Evolutionary conservation across 1,140 invertebrate species (phyloP).

Genomic region (Triops cancriformis): DNA sequence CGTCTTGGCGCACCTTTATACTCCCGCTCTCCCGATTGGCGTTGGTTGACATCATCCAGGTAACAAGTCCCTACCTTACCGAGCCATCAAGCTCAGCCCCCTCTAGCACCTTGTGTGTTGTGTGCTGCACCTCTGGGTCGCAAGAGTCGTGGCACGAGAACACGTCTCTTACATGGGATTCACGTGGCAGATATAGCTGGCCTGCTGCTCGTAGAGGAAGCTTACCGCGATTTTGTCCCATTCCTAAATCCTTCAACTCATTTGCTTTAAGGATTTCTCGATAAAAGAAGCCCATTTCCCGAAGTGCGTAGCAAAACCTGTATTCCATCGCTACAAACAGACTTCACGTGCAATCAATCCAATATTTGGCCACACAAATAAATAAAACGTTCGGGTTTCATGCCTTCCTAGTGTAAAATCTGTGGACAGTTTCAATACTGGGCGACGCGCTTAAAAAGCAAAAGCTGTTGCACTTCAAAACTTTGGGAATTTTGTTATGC

Average conservation of each 20-base stretch:
- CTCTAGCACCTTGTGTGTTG: neutral
- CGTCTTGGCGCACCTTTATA: conserved; percentile 3
- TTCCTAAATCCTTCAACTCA: neutral
- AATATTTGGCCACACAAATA: no score
- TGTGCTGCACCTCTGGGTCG: conserved; percentile 4
- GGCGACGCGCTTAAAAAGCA: no score
- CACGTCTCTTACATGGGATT: conserved; percentile 4
- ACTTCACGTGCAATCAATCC: no score
- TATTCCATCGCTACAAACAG: no score
- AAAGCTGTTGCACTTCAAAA: no score
- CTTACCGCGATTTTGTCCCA: neutral
- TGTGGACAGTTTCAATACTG: no score
- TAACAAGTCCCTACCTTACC: neutral
- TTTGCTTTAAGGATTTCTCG: neutral
- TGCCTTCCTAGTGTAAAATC: no score
- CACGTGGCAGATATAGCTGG: conserved; percentile 8
- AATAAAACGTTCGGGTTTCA: no score
- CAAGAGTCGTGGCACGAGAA: neutral
- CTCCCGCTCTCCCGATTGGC: neutral
- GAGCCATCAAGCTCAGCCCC: neutral
- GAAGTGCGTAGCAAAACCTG: neutral
- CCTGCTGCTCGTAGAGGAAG: conserved; percentile 2
- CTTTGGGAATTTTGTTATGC: no score
- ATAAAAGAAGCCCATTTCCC: neutral
- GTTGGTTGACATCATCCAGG: conserved; percentile 12